Evolutionary conservation across 2,113 vertebrate species (phyloP), one percentile per base, ranked within the genome.

Genomic region (Alectura lathami): DNA sequence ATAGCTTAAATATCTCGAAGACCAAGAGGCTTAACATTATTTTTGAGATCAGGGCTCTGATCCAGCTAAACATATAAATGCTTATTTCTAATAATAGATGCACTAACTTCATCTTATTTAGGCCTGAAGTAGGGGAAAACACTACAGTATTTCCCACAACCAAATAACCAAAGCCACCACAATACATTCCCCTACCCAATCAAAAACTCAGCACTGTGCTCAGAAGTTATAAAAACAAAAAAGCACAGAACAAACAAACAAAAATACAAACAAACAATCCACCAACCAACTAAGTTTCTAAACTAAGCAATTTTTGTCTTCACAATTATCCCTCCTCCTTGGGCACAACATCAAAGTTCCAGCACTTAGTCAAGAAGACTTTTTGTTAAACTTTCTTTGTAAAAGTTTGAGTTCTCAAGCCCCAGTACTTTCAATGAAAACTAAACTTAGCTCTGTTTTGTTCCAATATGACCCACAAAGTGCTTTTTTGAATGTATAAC

Each of bases 401-500:
- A 80, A 66, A 85, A 62, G 21, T 30, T 73, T 73, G 54, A 69
- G 42, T 50, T 79, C 76, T 17, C 15, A 80, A 77, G n/a, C 9
- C 13, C 42, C 4, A 67, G 6, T 90, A 74, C 42, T 38, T 86
- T 11, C 30, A 62, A 69, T 50, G 62, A 70, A 93, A 91, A 40
- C 27, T 82, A 87, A 85, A 79, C 75, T 75, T 74, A 94, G 15
- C n/a, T 82, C 66, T 79, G 11, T 88, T 93, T 86, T 83, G 13
- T 91, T 83, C n/a, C 45, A 70, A 3, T 27, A 56, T 57, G 42
- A 93, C 15, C 17, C 38, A 83, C 23, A 67, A 64, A 77, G 45
- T 57, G 8, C 27, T 67, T 69, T 78, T 86, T 48, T 40, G 93
- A 83, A 88, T 22, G 48, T 36, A 13, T 62, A 73, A 85, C 53